Percentiles rank a stretch among this genome's conserved stretches.
Conservation (phyloP, 2,113 vertebrate species). For the Symphodus melops region DNA sequence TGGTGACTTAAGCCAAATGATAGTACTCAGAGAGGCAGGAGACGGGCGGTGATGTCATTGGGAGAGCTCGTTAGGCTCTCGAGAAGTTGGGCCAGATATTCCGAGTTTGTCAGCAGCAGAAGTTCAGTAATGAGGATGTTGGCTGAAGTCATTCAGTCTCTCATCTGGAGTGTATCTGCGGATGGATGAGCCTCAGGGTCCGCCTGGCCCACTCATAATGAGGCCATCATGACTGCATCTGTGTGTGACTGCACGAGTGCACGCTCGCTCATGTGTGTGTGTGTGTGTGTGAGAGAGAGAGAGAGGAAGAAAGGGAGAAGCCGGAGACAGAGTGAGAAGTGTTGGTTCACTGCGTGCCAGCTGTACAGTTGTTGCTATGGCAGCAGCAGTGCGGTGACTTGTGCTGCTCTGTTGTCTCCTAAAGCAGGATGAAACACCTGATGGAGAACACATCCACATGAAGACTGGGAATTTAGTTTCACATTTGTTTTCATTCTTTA, state of each 20-base stretch:
- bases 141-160: background rate
- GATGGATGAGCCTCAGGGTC: conserved; percentile 23
- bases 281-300: too few relatives aligned
- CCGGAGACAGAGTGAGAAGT: background rate
- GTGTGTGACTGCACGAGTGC: conserved; percentile 24
- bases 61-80: background rate
- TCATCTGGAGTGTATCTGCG: conserved; percentile 43
- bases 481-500: too few relatives aligned
- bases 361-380: conserved; percentile 17
- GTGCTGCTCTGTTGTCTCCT: background rate
- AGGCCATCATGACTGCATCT: conserved; percentile 53
- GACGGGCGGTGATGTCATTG: too few relatives aligned
- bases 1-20: too few relatives aligned
- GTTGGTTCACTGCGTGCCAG: background rate
- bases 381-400: background rate
- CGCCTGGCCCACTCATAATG: conserved; percentile 47
- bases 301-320: background rate
- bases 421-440: background rate
- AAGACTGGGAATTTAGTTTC: too few relatives aligned
- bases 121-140: conserved; percentile 31
- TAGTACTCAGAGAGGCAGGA: too few relatives aligned
- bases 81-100: too few relatives aligned
- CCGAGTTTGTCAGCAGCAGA: background rate
- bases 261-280: conserved; percentile 1
- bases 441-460: too few relatives aligned